Percentiles rank a stretch among this genome's conserved stretches.
Conservation (phyloP, 2,888 invertebrate species). For the Xanthia togata region DNA sequence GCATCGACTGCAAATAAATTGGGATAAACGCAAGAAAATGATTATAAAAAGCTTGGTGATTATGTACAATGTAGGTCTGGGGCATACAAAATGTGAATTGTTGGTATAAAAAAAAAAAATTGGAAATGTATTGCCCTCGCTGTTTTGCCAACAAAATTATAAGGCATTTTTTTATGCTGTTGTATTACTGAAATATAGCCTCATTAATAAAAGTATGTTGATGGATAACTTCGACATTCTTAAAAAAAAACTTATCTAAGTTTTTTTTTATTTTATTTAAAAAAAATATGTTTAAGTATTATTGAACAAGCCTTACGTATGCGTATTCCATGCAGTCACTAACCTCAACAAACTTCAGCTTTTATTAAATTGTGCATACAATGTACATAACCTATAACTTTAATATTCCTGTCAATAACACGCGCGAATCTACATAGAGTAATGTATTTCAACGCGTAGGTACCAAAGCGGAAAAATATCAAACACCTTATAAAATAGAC, state of each 20-base stretch:
- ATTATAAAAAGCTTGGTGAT: background rate
- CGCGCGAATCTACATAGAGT: constrained; percentile 6
- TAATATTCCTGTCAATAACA: constrained; percentile 18
- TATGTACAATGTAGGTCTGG: too few relatives aligned
- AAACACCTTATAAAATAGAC: constrained; percentile 61
- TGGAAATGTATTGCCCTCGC: background rate
- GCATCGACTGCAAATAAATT: too few relatives aligned
- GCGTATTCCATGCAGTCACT: background rate
- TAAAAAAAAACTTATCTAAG: too few relatives aligned
- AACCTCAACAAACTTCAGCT: background rate
- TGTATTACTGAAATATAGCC: background rate
- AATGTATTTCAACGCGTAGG: constrained; percentile 36
- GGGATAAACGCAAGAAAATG: too few relatives aligned
- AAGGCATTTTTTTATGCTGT: background rate
- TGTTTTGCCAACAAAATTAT: background rate
- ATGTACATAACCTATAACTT: background rate
- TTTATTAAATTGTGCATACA: background rate
- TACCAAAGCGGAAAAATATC: constrained; percentile 48
- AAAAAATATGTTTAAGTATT: too few relatives aligned
- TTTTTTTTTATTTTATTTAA: too few relatives aligned
- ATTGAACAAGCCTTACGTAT: background rate
- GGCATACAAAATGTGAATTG: too few relatives aligned
- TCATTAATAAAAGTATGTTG: background rate
- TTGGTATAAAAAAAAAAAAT: background rate
- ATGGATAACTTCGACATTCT: too few relatives aligned